Conservation (phyloP, 92 coral and sea anemone species). For the Actinernus sp. region DNA sequence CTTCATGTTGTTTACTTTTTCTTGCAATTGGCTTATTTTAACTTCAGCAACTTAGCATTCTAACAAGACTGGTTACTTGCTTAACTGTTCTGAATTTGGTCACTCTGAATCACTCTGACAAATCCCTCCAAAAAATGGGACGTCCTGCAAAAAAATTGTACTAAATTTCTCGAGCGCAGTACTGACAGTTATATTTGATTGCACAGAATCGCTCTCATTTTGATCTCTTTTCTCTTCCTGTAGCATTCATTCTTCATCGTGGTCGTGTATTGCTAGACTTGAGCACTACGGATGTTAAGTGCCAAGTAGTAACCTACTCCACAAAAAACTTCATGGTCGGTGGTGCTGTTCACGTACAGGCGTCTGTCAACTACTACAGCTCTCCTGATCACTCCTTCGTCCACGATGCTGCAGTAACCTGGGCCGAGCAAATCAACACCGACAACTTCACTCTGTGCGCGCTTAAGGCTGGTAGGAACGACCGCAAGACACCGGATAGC, state of each 20-base stretch:
- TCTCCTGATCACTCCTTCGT: constrained; percentile 38
- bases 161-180: too few relatives aligned
- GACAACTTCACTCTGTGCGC: constrained; percentile 64
- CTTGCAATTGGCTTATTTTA: too few relatives aligned
- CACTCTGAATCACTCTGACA: too few relatives aligned
- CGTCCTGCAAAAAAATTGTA: too few relatives aligned
- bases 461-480: constrained; percentile 73
- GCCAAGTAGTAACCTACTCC: constrained; percentile 34
- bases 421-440: constrained; percentile 66
- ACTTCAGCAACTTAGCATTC: too few relatives aligned
- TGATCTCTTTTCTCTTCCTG: neutral
- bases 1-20: too few relatives aligned
- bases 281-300: constrained; percentile 49
- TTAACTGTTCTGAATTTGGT: too few relatives aligned
- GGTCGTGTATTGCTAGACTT: constrained; percentile 67
- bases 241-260: constrained; percentile 63
- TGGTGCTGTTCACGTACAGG: constrained; percentile 44
- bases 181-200: too few relatives aligned
- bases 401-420: constrained; percentile 77
- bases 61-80: too few relatives aligned
- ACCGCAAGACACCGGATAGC: constrained; percentile 64
- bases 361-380: constrained; percentile 63
- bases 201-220: too few relatives aligned
- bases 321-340: constrained; percentile 38
- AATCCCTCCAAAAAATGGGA: too few relatives aligned